phyloP scores from a whole-genome alignment of 2,797 vertebrate genomes.

The Falco biarmicus region DNA sequence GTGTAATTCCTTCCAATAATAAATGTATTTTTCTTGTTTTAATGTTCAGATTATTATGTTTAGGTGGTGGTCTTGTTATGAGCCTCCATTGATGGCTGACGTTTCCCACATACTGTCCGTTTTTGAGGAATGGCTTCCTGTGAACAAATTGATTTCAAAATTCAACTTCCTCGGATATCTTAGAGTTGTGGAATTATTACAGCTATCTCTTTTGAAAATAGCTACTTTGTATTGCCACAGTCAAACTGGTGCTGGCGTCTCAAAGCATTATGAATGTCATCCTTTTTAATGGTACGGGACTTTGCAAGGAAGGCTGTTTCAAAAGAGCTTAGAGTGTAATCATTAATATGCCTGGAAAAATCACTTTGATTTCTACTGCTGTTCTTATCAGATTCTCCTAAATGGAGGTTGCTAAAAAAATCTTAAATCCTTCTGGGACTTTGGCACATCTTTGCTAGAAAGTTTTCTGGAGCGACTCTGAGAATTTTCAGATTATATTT shows the following conservation, averaged over 20 bases:
- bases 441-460: not conserved
- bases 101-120: not conserved
- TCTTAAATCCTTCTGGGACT: slow-evolving; percentile 12
- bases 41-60: not conserved
- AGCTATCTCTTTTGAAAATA: not conserved
- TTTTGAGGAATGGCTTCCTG: not conserved
- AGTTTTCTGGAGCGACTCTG: not conserved
- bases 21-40: not conserved
- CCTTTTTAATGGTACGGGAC: not conserved
- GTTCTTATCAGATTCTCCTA: slow-evolving; percentile 18
- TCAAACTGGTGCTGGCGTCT: not conserved
- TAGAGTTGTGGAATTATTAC: not conserved
- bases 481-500: not conserved
- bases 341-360: slow-evolving; percentile 42
- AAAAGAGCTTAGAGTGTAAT: not conserved
- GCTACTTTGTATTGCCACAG: not conserved
- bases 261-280: not conserved
- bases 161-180: not conserved
- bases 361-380: slow-evolving; percentile 11
- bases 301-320: not conserved
- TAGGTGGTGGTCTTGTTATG: not conserved
- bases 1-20: slow-evolving; percentile 44
- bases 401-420: slow-evolving; percentile 25
- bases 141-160: not conserved
- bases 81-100: not conserved